Base-by-base conservation (phyloP, 1,140 invertebrate species). In the Streblospio benedicti region DNA sequence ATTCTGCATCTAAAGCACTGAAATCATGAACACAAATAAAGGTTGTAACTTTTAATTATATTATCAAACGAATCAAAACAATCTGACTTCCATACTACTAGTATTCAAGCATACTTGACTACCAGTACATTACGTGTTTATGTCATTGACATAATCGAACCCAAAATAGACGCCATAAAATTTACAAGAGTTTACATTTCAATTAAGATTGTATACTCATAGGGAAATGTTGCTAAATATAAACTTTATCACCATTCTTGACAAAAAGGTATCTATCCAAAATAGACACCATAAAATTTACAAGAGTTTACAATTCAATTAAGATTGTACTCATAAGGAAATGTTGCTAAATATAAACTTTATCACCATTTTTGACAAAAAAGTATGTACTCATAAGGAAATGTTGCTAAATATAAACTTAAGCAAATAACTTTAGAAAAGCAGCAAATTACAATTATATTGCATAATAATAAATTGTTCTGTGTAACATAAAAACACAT, bases 1-100 rank as follows among this genome's bases (percentile, higher is more conserved):
- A 91, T 67, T 90, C 88, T 6, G 89, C 85, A 81, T 94, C 91
- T 55, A 95, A 75, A 0, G 91, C 91, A 81, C 90, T 93, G 50
- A 2, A 76, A 80, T 68, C 59, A 59, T 63, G 55, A 53, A 33
- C 20, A 51, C 20, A 16, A 9, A 49, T n/a, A n/a, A n/a, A n/a
- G n/a, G n/a, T 31, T 28, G 6, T 52, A 52, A 4, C 33, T 28
- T 20, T 18, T 14, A 16, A 49, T 12, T 16, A 49, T 49, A 49
- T 12, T 16, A 25, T 12, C 23, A n/a, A 16, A 14, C n/a, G 32
- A 28, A 53, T 12, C 14, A 59, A 55, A 62, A 28, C 5, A 56
- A 5, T 52, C 6, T 41, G 38, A 23, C 23, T 27, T 6, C 12
- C 9, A 20, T 49, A 23, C 12, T 27, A 47, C 23, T 54, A 23